Base-by-base conservation (phyloP, 2,888 invertebrate genomes). In the Thereva nobilitata region DNA sequence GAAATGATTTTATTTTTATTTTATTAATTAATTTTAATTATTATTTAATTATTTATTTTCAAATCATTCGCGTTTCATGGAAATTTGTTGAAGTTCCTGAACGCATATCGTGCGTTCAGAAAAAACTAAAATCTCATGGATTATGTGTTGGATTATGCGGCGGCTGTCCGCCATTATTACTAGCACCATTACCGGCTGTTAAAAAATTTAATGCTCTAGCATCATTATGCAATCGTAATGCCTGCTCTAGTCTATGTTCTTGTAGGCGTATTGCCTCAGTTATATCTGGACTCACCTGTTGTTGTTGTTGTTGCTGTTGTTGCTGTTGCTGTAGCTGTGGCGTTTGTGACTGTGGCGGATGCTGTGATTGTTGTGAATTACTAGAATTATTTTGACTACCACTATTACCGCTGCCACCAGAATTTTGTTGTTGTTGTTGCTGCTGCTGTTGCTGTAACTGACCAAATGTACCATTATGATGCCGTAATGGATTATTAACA, bases 241-340 rank as follows among this genome's bases (percentile, higher is more conserved):
- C 92, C 75, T 93, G 92, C 76, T 92, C 92, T 75, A 93, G 79
- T 74, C 92, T 85, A 78, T 92, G 92, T 73, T 92, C 92, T 73
- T 89, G 89, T 74, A 88, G 82, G 77, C 89, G 83, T 71, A 89
- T 83, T 4, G 89, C 89, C 78, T 90, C 89, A 10, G 88, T 87
- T 71, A 90, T 80, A 75, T 90, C 89, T 2, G 89, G 88, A 70
- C 88, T 86, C 68, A 89, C 80, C 74, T 88, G 88, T 35, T 72
- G 70, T 34, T 72, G 70, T 53, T 72, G 71, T n/a, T 72, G 67
- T 41, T 23, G 23, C 2, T 23, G 23, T 23, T 23, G 23, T 56
- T 54, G 54, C 44, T 67, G 69, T 34, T 67, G 68, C 10, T 56
- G 91, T 88, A 89, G 79, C 75, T 89, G 88, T 4, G 89, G 88